Evolutionary conservation across 2,888 invertebrate genomes (phyloP).

Genomic region (Aspidiotus destructor): DNA sequence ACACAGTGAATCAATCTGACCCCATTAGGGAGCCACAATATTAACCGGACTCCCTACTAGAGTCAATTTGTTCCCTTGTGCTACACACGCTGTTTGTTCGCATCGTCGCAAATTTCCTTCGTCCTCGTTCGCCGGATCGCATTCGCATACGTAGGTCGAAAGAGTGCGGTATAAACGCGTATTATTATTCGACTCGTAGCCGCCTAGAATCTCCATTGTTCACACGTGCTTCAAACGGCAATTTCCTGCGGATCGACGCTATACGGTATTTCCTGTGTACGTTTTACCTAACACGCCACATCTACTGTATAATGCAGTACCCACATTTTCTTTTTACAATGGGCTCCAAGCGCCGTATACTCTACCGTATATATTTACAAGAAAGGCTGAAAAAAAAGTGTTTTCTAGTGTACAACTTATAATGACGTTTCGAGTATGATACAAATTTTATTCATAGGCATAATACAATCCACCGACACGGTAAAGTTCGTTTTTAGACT

Average conservation of each 20-base stretch:
- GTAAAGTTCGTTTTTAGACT: too few species aligned
- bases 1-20: conserved; percentile 88
- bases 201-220: neutral
- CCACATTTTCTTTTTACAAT: neutral
- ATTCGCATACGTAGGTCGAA: neutral
- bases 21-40: conserved; percentile 92
- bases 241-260: neutral
- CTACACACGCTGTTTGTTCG: conserved; percentile 5
- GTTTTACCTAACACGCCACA: neutral
- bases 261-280: conserved; percentile 6
- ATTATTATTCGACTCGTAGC: conserved; percentile 11
- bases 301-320: neutral
- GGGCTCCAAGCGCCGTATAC: too few species aligned
- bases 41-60: conserved; percentile 93
- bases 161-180: neutral
- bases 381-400: too few species aligned
- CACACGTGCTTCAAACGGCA: conserved; percentile 7
- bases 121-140: neutral
- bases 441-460: too few species aligned
- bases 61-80: conserved; percentile 80
- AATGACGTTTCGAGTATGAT: too few species aligned
- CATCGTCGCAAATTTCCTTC: conserved; percentile 6
- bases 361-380: too few species aligned
- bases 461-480: too few species aligned
- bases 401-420: too few species aligned